A percentile compares a stretch with the other conserved stretches of the same genome.
Conservation (phyloP, 2,888 invertebrate genomes). For the Marronus borbonicus region DNA sequence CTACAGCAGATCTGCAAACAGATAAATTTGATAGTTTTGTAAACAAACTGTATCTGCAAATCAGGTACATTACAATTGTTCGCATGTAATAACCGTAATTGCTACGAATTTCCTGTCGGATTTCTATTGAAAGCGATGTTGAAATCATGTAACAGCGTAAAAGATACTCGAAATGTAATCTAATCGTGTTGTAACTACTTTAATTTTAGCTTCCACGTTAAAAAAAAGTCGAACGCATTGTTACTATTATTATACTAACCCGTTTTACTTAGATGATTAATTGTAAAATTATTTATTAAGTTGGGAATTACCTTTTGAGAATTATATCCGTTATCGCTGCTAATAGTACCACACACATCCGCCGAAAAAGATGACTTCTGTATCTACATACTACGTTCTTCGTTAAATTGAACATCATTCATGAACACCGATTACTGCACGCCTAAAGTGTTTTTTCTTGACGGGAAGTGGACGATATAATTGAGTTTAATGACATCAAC, state of each 20-base stretch:
- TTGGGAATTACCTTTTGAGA: not conserved
- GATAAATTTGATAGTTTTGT: no score
- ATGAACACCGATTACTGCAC: not conserved
- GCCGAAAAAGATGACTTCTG: not conserved
- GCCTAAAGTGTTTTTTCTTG: not conserved
- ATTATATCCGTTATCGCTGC: not conserved
- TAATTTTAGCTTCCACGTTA: not conserved
- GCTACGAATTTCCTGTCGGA: not conserved
- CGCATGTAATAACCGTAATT: not conserved
- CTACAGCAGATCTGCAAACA: no score
- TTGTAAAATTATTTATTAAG: not conserved
- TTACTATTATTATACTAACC: not conserved
- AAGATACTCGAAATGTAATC: not conserved
- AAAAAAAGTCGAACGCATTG: not conserved
- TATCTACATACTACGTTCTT: not conserved
- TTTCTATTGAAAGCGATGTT: constrained; percentile 2
- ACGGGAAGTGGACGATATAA: not conserved
- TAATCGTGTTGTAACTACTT: not conserved
- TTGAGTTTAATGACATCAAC: constrained; percentile 5
- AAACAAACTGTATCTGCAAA: no score
- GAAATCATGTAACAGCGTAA: not conserved
- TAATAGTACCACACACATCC: not conserved
- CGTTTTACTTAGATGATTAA: not conserved
- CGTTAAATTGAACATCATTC: not conserved
- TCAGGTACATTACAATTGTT: no score